Conservation (phyloP, 2,797 vertebrate species). For the Etheostoma nigrum region DNA sequence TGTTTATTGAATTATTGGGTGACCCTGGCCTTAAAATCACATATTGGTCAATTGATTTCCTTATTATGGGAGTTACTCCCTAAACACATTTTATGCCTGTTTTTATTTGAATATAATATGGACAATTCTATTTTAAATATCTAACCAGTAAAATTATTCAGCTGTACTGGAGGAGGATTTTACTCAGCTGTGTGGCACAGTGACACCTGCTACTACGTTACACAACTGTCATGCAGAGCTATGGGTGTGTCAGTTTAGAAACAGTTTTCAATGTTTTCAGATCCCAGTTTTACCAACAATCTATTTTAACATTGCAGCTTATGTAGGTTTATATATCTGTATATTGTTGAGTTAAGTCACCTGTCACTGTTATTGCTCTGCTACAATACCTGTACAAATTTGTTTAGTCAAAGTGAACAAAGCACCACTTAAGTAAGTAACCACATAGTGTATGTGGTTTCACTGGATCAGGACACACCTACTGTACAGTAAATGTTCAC, state of each 20-base stretch:
- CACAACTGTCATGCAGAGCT: neutral
- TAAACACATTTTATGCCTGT: neutral
- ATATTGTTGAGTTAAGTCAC: slow-evolving; percentile 8
- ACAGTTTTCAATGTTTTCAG: neutral
- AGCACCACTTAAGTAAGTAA: slow-evolving; percentile 17
- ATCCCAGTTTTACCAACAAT: neutral
- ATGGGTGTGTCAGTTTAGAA: neutral
- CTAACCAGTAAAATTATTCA: neutral
- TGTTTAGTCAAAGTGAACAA: slow-evolving; percentile 48
- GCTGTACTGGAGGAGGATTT: neutral
- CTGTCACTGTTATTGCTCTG: slow-evolving; percentile 10
- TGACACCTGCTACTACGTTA: neutral
- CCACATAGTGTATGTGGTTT: slow-evolving; percentile 34
- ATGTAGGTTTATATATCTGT: slow-evolving; percentile 10
- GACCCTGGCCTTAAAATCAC: neutral
- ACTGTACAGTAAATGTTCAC: slow-evolving; percentile 19
- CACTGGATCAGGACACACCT: slow-evolving; percentile 35
- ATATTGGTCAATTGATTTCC: neutral
- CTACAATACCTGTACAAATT: slow-evolving; percentile 46
- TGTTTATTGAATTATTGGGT: slow-evolving; percentile 14
- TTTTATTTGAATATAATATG: neutral
- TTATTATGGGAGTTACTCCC: neutral
- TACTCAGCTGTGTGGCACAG: neutral
- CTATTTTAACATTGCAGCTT: slow-evolving; percentile 1
- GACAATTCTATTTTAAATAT: neutral